Base-by-base conservation (phyloP, 2,113 vertebrate species). In the Laterallus jamaicensis region DNA sequence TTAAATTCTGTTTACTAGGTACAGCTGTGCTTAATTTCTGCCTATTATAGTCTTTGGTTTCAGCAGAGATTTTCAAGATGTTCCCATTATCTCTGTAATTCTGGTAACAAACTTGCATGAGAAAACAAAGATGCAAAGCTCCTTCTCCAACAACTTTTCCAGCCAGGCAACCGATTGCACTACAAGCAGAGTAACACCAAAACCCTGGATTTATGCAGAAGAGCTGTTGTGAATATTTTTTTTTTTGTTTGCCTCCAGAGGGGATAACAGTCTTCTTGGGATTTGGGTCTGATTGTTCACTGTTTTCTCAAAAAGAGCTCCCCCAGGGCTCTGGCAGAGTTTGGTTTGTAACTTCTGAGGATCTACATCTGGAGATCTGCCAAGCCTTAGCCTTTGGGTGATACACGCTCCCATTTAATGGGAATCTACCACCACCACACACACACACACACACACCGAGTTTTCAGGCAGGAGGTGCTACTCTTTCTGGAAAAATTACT, bases 261-360 rank as follows among this genome's bases (percentile, higher is more conserved):
- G 66, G 76, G 80, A 80, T 81, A 80, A 90, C 71, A 92, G 50
- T 47, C 29, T 88, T 95, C 75, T 74, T 70, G 47, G 86, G 82
- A 90, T 95, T 78, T 84, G 80, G 64, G 76, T 54, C 79, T 88
- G 88, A 79, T 75, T 90, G 56, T 93, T 93, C 73, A n/a, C 71
- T 83, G 73, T 88, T 94, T 92, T 92, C 92, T 88, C 79, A 93
- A 83, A 92, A 88, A 86, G 52, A 70, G 56, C 64, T 90, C 73
- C 82, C 76, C 62, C 54, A 63, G 80, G 73, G 90, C 76, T 95
- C 80, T 86, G 70, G 74, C 91, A 89, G 64, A 84, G 47, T 78
- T 94, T 79, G 77, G 79, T 80, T 88, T 90, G 75, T 70, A 86
- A 93, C 67, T 81, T 97, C 82, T 82, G 76, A 95, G 55, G 44